Evolutionary conservation across 2,797 vertebrate species (phyloP), one percentile per base, ranked within the genome.

Genomic region (Lagorchestes hirsutus): DNA sequence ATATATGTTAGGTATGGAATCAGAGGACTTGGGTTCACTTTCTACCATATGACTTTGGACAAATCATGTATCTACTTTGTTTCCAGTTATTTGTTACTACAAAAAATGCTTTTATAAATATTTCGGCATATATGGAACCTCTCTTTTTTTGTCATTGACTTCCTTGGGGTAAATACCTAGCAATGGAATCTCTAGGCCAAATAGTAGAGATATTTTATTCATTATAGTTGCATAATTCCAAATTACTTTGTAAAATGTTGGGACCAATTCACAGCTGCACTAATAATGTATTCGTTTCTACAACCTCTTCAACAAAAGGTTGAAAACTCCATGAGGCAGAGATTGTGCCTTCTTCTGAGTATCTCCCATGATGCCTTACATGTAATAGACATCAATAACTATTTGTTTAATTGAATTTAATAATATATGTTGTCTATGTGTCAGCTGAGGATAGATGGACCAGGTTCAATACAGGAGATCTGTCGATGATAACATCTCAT

Each of bases 291-390:
- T 62, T 62, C 4, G 11, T 62, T 31, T 62, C 29, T 62, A 62
- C 12, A 31, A 59, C 12, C 31, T 34, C 59, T 62, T 62, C 59
- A 96, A 14, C 14, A 95, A 93, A 52, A 95, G n/a, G 28, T 67
- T 16, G 54, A 50, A 90, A 96, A 62, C 52, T 91, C 74, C 95
- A 91, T 0, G 0, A 1, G 46, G 34, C 0, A 1, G 54, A 91
- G 54, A 54, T 55, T 34, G 0, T 28, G 95, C 46, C 58, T 59
- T 62, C 50, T 91, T 55, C 13, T 74, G 93, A 54, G 0, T 13
- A 12, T 0, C 62, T 31, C 0, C 18, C 31, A 34, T 34, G 29
- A 62, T 62, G 31, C 59, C 31, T 62, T 62, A 14, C 12, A 62
- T 62, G 58, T 34, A 62, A 13, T 62, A 62, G 59, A 31, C 31